Conservation (phyloP, 2,888 invertebrate genomes). For the Agrochola circellaris region DNA sequence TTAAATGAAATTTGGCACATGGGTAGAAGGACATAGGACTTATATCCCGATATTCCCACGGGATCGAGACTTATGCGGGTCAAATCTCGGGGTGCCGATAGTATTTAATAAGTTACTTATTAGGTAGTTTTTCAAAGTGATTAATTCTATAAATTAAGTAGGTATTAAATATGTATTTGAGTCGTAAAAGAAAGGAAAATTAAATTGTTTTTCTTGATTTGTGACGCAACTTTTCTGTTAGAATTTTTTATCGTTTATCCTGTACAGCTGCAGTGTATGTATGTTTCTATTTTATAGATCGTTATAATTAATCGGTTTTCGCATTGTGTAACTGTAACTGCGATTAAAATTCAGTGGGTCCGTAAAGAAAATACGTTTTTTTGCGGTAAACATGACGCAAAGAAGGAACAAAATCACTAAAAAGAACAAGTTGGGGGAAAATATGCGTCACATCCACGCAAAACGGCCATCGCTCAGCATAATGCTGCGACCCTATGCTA, state of each 20-base stretch:
- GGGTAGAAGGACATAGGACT: no score
- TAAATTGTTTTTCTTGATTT: neutral
- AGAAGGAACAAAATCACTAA: no score
- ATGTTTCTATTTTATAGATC: neutral
- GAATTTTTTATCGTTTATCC: conserved; percentile 5
- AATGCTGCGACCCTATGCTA: no score
- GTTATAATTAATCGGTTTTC: conserved; percentile 5
- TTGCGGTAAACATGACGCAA: neutral
- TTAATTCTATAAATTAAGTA: neutral
- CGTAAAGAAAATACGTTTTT: neutral
- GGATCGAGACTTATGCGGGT: no score
- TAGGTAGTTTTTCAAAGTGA: neutral
- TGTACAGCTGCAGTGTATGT: conserved; percentile 3
- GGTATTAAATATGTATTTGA: neutral
- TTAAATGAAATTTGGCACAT: no score
- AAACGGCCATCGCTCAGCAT: no score
- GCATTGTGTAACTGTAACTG: neutral
- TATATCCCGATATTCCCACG: no score
- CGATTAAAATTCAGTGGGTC: neutral
- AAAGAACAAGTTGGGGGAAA: no score
- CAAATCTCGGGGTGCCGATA: no score
- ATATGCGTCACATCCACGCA: no score
- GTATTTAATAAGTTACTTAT: no score
- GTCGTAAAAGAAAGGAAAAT: conserved; percentile 18
- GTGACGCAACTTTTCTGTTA: conserved; percentile 18